Base-by-base conservation (phyloP, 2,113 vertebrate species). In the Chaetorhynchus papuensis region DNA sequence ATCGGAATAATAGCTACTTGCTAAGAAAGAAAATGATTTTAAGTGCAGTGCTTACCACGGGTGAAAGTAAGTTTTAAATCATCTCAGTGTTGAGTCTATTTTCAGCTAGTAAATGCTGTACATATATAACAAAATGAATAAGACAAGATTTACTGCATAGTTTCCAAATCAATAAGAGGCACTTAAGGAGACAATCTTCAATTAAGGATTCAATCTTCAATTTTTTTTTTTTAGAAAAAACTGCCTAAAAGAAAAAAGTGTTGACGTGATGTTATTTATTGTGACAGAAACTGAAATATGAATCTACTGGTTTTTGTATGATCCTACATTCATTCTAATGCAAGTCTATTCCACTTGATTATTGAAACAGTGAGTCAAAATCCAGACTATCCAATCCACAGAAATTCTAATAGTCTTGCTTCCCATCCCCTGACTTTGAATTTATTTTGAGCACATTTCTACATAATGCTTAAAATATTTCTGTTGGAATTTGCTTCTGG, bases 391-490 rank as follows among this genome's bases (percentile, higher is more conserved):
- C 6, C 14, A 76, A 28, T 69, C 59, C 23, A 59, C 42, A 72
- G 19, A 41, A 83, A 56, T 80, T 49, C 39, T 64, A 31, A 50
- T 47, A 60, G 56, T 82, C 18, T 92, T 88, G 4, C 12, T 16
- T 7, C 27, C 39, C 2, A 0, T 31, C 11, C 1, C 1, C 8
- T 2, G 1, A 1, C 5, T 87, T 61, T 66, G 15, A 69, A 63
- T 93, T n/a, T 47, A 63, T 89, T 90, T 69, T 76, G n/a, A 72
- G 6, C 24, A 59, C 6, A 45, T 75, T 91, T 84, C 42, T 84
- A 59, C 5, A 15, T 15, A 71, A 49, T 39, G 8, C 27, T 87
- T 64, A 30, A 80, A 93, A 80, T 76, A 68, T 52, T 93, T 76
- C 23, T 30, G 13, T 64, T 14, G 47, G 53, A 64, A 80, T 60